phyloP scores from a whole-genome alignment of 2,797 vertebrate species.

The Schizopygopsis pylzovi region DNA sequence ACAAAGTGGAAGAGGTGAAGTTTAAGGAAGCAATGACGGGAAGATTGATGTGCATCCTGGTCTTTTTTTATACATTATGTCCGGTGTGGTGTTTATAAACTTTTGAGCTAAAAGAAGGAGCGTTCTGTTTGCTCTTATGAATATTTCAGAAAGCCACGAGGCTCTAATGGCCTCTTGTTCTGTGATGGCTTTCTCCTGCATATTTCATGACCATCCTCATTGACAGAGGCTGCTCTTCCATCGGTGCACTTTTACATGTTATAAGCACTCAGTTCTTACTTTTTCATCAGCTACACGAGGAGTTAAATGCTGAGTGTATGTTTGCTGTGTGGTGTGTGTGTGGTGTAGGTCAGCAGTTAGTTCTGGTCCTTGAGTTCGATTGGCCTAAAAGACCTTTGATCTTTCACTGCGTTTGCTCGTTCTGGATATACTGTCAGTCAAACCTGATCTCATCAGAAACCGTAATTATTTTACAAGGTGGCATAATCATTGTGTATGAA shows the following conservation, averaged over 20 bases:
- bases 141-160: slow-evolving; percentile 58
- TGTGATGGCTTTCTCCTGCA: slow-evolving; percentile 60
- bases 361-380: not conserved
- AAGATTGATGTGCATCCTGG: not conserved
- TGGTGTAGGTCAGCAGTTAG: not conserved
- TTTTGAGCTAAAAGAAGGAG: slow-evolving; percentile 55
- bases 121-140: slow-evolving; percentile 60
- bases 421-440: not conserved
- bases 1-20: not conserved
- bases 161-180: slow-evolving; percentile 66
- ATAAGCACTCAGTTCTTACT: slow-evolving; percentile 21
- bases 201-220: slow-evolving; percentile 64
- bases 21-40: slow-evolving; percentile 62
- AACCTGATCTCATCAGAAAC: not conserved
- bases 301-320: slow-evolving; percentile 18
- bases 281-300: slow-evolving; percentile 9
- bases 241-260: slow-evolving; percentile 44
- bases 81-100: not conserved
- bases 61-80: not conserved
- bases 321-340: not conserved
- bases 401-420: not conserved
- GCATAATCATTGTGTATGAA: not conserved
- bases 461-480: not conserved
- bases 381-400: not conserved
- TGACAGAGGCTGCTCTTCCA: slow-evolving; percentile 38